Evolutionary conservation across 1,140 invertebrate species (phyloP).

Genomic region (Danaus plexippus): DNA sequence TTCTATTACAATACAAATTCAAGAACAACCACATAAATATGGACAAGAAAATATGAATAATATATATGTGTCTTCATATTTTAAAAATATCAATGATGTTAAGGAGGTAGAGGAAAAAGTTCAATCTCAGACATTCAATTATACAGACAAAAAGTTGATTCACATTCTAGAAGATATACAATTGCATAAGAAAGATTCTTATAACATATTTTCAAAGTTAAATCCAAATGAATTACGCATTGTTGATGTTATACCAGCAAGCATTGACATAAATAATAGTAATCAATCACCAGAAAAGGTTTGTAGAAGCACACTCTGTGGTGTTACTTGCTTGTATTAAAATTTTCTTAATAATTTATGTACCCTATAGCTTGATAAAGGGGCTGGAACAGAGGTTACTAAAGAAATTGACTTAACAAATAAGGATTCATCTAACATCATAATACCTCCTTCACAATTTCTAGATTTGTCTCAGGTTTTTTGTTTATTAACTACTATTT

Average conservation of each 20-base stretch:
- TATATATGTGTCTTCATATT: conserved; percentile 27
- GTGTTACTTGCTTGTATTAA: background rate
- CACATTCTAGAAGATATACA: conserved; percentile 51
- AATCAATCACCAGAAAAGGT: conserved; percentile 4
- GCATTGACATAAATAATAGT: conserved; percentile 7
- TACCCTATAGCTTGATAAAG: conserved; percentile 6
- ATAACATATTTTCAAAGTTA: conserved; percentile 38
- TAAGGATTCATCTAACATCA: conserved; percentile 19
- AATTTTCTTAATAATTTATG: background rate
- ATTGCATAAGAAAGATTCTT: conserved; percentile 36
- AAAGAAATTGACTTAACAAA: conserved; percentile 32
- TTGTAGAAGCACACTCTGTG: background rate
- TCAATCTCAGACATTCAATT: conserved; percentile 21
- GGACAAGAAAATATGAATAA: conserved; percentile 18
- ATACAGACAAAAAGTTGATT: conserved; percentile 46
- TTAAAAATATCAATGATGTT: conserved; percentile 11
- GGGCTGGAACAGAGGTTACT: conserved; percentile 18
- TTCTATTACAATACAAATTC: conserved; percentile 5
- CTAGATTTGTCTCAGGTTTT: conserved; percentile 34
- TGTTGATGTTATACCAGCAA: conserved; percentile 20
- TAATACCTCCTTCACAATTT: conserved; percentile 48
- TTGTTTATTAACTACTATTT: conserved; percentile 9
- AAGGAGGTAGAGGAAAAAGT: background rate
- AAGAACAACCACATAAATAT: conserved; percentile 1
- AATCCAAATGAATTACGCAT: conserved; percentile 24